Percentiles rank a stretch among this genome's conserved stretches.
These are phyloP conservation scores for Heliornis fulica DNA, from an alignment of 2,113 vertebrate genomes.

Conservation along the genomic window DNA sequence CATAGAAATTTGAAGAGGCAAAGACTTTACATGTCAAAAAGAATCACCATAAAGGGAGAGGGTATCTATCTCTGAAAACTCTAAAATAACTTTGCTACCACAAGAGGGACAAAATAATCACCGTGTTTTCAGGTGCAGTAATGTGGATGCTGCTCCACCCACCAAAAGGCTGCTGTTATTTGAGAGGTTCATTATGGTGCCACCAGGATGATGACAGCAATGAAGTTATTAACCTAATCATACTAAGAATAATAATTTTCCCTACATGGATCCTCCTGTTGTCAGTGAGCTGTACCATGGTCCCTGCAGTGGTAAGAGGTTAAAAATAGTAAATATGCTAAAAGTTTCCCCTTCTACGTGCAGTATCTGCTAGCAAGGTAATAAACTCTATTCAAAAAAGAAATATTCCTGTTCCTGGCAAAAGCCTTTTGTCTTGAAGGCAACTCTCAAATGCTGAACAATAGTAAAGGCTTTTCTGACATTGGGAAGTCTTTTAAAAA, in stretches of 20 bases:
- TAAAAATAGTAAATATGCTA: slow-evolving; percentile 48
- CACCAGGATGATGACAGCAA: background rate
- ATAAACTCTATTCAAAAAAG: background rate
- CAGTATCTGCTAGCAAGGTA: background rate
- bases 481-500: background rate
- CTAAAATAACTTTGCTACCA: background rate
- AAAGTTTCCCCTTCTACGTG: background rate
- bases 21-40: background rate
- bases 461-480: background rate
- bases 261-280: background rate
- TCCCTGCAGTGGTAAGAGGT: background rate
- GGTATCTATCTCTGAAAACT: background rate
- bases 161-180: background rate
- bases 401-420: background rate
- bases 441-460: background rate
- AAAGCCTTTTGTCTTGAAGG: background rate
- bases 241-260: slow-evolving; percentile 39
- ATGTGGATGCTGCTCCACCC: background rate
- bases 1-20: background rate
- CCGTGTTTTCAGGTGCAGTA: background rate
- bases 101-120: background rate
- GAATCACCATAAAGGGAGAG: background rate
- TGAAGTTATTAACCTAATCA: slow-evolving; percentile 28
- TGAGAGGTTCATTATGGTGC: background rate
- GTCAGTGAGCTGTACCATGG: background rate